A percentile compares a stretch with the other conserved stretches of the same genome.
Evolutionary conservation across 2,888 invertebrate genomes (phyloP).

Genomic region (Eurytoma adleriae): DNA sequence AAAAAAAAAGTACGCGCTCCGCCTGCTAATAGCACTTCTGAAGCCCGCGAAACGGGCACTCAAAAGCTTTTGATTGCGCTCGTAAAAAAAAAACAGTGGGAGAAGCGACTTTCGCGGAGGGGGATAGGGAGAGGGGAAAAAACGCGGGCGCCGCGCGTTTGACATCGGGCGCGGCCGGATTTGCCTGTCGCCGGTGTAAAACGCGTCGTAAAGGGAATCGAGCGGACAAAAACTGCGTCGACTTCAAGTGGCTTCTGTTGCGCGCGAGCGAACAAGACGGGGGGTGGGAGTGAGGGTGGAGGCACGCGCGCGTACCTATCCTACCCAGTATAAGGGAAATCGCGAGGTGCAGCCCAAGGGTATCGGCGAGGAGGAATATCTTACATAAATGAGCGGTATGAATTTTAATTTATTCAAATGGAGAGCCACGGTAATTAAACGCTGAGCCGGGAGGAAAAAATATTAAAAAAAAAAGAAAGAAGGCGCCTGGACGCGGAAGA

Average conservation of each 20-base stretch:
- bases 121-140: background rate
- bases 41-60: background rate
- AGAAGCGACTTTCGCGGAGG: background rate
- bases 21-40: background rate
- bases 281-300: background rate
- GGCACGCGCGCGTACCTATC: background rate
- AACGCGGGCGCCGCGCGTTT: background rate
- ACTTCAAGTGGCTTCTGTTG: conserved; percentile 17
- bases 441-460: conserved; percentile 18
- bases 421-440: conserved; percentile 44
- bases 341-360: background rate
- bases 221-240: conserved; percentile 28
- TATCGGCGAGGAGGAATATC: conserved; percentile 41
- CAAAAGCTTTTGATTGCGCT: conserved; percentile 8
- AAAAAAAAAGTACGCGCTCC: background rate
- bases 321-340: background rate
- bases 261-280: background rate
- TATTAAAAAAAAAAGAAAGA: conserved; percentile 1
- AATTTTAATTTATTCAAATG: conserved; percentile 55
- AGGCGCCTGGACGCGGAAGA: background rate
- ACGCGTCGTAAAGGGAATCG: conserved; percentile 29
- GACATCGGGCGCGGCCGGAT: conserved; percentile 9
- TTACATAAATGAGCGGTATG: conserved; percentile 49
- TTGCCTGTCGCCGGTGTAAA: conserved; percentile 25
- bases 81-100: background rate